Evolutionary conservation across 2,888 invertebrate genomes (phyloP).

Genomic region (Trachelus iudaicus): DNA sequence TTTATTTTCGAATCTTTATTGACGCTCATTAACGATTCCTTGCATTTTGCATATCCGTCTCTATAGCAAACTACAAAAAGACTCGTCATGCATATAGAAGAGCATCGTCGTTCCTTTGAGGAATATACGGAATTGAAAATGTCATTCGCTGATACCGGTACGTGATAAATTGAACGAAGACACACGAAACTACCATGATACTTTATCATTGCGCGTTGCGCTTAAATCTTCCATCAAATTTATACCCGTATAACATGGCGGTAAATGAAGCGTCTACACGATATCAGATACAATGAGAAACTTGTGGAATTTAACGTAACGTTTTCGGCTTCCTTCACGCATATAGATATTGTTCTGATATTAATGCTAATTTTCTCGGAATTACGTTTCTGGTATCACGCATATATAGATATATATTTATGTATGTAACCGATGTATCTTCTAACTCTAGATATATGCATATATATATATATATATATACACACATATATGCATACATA

Average conservation of each 20-base stretch:
- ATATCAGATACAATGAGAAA: not conserved
- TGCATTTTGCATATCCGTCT: not conserved
- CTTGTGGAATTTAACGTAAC: not conserved
- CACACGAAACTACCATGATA: not conserved
- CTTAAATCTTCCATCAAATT: not conserved
- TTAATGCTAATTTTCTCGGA: not conserved
- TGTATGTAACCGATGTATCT: not conserved
- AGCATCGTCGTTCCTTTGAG: not conserved
- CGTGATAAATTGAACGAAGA: not conserved
- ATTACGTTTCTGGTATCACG: not conserved
- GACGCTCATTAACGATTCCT: not conserved
- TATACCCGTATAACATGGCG: not conserved
- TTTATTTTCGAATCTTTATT: not conserved
- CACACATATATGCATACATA: not conserved
- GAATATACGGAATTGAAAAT: not conserved
- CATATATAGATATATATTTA: not conserved
- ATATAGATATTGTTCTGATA: not conserved
- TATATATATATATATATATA: not conserved
- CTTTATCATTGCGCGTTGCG: not conserved
- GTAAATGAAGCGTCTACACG: not conserved
- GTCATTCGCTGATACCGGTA: not conserved
- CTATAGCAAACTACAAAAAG: not conserved
- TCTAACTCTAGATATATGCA: not conserved
- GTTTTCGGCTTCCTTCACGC: not conserved
- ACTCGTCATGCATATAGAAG: not conserved